Base-by-base conservation (phyloP, 1,140 invertebrate species). In the Aleiodes sp. region DNA sequence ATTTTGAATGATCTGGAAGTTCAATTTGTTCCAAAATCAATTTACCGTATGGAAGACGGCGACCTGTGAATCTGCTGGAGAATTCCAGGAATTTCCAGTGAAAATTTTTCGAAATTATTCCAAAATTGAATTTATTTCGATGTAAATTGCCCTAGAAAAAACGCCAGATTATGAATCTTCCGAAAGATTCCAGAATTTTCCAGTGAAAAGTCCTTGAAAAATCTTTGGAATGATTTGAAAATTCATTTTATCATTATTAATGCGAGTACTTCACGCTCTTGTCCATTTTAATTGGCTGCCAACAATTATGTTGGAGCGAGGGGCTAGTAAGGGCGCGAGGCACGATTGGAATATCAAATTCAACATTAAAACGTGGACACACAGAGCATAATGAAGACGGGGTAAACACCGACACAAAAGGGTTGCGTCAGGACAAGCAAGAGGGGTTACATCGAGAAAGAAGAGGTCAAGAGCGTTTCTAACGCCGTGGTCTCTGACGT, bases 401-500 rank as follows among this genome's bases (percentile, higher is more conserved):
- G 65, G 65, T 62, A 65, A 43, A 65, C 68, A 70, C 63, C 43
- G 56, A 52, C 39, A 57, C 24, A 26, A 62, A 56, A 33, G 60
- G 43, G 37, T 68, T 33, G 19, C n/a, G n/a, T n/a, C n/a, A 19
- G 16, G 35, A 37, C 16, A 59, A n/a, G n/a, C n/a, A n/a, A 33
- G 41, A 68, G 63, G 37, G 35, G 52, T 14, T 33, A 16, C n/a
- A n/a, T 35, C 10, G 31, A 43, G 9, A 70, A 70, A 67, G n/a
- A n/a, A n/a, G 62, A 67, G 72, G 68, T 73, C 72, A 68, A 70
- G 63, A 72, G 59, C 64, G 26, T 60, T 52, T 57, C 3, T 26
- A 46, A 8, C 7, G 68, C 57, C 76, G 63, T 72, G 65, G 66
- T 66, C 56, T 70, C 70, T 82, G 79, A 83, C 77, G 79, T 82